phyloP scores from a whole-genome alignment of 2,113 vertebrate species.

The Tetrao urogallus region DNA sequence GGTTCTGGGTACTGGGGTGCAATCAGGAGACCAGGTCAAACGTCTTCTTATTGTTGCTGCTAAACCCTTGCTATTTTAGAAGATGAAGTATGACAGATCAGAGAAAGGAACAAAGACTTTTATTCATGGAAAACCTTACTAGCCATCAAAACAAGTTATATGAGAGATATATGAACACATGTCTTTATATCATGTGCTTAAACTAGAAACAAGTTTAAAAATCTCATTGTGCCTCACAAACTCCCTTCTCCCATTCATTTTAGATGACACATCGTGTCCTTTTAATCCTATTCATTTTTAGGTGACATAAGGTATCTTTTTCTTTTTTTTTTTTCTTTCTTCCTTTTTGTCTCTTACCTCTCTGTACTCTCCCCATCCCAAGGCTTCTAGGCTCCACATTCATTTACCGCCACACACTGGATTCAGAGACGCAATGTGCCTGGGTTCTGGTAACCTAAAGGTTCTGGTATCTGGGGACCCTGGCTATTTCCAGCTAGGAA shows the following conservation, averaged over 20 bases:
- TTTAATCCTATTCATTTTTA: too few relatives aligned
- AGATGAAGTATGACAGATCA: constrained; percentile 20
- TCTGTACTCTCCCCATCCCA: not conserved
- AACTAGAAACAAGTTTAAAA: constrained; percentile 41
- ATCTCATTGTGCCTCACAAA: not conserved
- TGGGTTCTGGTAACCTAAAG: too few relatives aligned
- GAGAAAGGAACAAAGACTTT: constrained; percentile 31
- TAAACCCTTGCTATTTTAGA: not conserved
- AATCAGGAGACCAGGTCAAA: not conserved
- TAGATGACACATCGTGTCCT: not conserved
- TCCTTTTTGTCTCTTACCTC: not conserved
- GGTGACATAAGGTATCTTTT: not conserved
- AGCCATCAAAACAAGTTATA: constrained; percentile 39
- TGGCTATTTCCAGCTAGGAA: not conserved
- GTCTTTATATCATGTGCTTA: not conserved
- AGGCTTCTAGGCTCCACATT: not conserved
- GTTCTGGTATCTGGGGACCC: not conserved
- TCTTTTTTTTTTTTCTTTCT: not conserved
- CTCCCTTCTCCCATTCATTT: not conserved
- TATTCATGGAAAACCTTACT: constrained; percentile 22
- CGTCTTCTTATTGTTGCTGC: not conserved
- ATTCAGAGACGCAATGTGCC: not conserved
- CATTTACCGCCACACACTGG: too few relatives aligned
- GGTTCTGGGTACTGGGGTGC: not conserved
- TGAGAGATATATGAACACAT: constrained; percentile 11